Evolutionary conservation across 2,888 invertebrate genomes (phyloP).

Genomic region (Pyrrhosoma nymphula): DNA sequence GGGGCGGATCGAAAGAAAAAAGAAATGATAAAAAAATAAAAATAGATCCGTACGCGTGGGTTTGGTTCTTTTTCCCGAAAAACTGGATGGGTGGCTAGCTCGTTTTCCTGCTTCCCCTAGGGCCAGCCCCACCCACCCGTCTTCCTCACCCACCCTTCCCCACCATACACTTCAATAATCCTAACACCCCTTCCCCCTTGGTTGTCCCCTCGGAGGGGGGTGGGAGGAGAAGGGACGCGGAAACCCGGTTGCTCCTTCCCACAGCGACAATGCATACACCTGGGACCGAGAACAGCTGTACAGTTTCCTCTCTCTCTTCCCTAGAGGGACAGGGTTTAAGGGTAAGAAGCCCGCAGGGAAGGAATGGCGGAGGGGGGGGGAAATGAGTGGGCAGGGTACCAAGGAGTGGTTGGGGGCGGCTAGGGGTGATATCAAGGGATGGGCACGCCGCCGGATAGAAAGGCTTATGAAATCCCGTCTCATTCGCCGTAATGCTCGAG

Average conservation of each 20-base stretch:
- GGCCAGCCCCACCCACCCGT: neutral
- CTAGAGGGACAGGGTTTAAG: constrained; percentile 28
- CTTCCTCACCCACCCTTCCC: neutral
- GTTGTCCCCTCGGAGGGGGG: neutral
- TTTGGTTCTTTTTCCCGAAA: neutral
- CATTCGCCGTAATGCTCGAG: neutral
- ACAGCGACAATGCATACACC: constrained; percentile 62
- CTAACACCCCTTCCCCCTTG: neutral
- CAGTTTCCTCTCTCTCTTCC: constrained; percentile 30
- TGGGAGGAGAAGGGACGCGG: neutral
- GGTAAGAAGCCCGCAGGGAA: constrained; percentile 6
- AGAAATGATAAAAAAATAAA: neutral
- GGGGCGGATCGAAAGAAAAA: neutral
- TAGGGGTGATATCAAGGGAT: neutral
- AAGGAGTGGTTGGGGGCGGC: neutral
- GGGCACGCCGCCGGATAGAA: neutral
- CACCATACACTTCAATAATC: neutral
- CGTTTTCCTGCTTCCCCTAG: neutral
- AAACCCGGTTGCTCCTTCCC: constrained; percentile 61
- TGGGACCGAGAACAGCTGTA: constrained; percentile 60
- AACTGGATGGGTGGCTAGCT: neutral
- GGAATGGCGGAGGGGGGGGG: neutral
- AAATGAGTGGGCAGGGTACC: neutral
- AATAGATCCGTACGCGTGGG: neutral
- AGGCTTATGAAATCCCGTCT: constrained; percentile 10